phyloP scores from a whole-genome alignment of 2,797 vertebrate species.

The Avahi laniger region DNA sequence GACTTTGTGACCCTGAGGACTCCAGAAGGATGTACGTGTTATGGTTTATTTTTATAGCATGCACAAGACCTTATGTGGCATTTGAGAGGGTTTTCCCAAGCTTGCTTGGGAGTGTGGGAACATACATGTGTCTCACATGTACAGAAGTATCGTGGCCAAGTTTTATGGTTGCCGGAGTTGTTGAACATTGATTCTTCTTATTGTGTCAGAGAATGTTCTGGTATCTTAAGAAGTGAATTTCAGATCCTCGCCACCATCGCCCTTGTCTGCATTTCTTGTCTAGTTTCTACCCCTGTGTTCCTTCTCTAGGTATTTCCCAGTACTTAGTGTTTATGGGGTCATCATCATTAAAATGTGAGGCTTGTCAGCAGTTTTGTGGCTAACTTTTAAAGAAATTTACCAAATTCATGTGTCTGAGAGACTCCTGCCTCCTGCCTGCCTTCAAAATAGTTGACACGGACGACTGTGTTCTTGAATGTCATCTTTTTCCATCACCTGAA shows the following conservation, averaged over 20 bases:
- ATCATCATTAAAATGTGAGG: neutral
- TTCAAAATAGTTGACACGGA: neutral
- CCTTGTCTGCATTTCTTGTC: neutral
- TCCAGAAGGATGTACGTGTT: slow-evolving; percentile 93
- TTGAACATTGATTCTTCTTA: neutral
- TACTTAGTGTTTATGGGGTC: neutral
- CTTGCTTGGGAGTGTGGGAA: fast-evolving
- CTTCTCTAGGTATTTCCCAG: neutral
- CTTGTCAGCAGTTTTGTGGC: neutral
- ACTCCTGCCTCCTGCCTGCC: neutral
- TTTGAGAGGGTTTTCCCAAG: neutral
- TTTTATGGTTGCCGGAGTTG: neutral
- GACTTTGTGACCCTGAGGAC: slow-evolving; percentile 93
- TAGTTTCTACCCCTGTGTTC: neutral
- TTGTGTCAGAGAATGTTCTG: neutral
- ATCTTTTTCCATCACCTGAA: neutral
- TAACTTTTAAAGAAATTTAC: neutral
- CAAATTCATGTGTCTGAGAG: neutral
- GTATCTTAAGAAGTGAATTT: neutral
- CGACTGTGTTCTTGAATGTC: neutral
- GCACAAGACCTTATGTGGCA: neutral
- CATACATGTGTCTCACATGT: fast-evolving
- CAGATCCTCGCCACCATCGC: neutral
- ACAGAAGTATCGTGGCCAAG: neutral
- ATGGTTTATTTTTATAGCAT: neutral